Percentiles rank a stretch among this genome's conserved stretches.
Conservation (phyloP, 2,888 invertebrate species). For the Eugnorisma glareosa region DNA sequence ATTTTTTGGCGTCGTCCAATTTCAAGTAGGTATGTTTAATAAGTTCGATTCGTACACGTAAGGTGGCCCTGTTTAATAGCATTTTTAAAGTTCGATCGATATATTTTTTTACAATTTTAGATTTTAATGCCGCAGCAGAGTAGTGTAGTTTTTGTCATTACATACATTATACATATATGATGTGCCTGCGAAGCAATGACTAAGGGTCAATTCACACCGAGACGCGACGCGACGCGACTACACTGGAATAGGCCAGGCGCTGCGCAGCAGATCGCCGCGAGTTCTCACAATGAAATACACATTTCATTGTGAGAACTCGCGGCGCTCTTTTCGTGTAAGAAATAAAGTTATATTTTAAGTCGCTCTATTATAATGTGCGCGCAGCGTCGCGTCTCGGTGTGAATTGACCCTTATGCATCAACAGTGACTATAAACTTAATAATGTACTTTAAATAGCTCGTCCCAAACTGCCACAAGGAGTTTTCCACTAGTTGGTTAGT, state of each 20-base stretch:
- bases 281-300: too few species aligned
- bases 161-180: slow-evolving; percentile 10
- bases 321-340: too few species aligned
- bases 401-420: too few species aligned
- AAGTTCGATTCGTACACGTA: slow-evolving; percentile 27
- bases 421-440: slow-evolving; percentile 41
- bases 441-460: slow-evolving; percentile 44
- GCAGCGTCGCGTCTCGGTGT: too few species aligned
- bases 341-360: too few species aligned
- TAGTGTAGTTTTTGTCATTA: slow-evolving; percentile 39
- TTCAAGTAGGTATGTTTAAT: slow-evolving; percentile 28
- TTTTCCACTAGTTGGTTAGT: slow-evolving; percentile 19
- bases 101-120: slow-evolving; percentile 52
- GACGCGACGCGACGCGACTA: too few species aligned
- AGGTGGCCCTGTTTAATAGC: slow-evolving; percentile 39
- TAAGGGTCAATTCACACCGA: too few species aligned
- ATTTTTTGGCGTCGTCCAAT: slow-evolving; percentile 40
- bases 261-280: too few species aligned
- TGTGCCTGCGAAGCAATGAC: slow-evolving; percentile 35
- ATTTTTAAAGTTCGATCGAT: slow-evolving; percentile 33
- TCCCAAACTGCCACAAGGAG: slow-evolving; percentile 17
- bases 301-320: too few species aligned
- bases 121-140: slow-evolving; percentile 38
- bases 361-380: too few species aligned
- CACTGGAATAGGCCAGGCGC: too few species aligned